Conservation (phyloP, 2,797 vertebrate species). For the Periophthalmus magnuspinnatus region DNA sequence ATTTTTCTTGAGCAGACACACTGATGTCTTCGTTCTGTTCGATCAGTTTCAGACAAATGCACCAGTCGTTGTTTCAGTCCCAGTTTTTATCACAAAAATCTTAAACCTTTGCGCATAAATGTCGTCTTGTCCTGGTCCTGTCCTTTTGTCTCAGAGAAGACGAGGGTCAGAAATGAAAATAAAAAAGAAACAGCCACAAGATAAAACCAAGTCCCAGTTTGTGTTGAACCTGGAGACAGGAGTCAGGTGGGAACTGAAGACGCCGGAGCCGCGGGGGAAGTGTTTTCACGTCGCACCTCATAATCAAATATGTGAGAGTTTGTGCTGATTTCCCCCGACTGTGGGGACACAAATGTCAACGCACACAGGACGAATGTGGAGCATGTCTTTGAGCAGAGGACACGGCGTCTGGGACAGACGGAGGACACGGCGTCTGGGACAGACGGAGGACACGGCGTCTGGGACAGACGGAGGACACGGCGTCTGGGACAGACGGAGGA, state of each 20-base stretch:
- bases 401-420: conserved; percentile 49
- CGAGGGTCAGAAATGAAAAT: conserved; percentile 50
- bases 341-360: background rate
- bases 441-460: no score
- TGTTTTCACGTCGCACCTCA: conserved; percentile 38
- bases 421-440: no score
- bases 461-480: no score
- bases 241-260: conserved; percentile 53
- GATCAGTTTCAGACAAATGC: no score
- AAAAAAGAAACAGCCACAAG: conserved; percentile 51
- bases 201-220: conserved; percentile 54
- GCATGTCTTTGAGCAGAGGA: conserved; percentile 67
- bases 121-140: conserved; percentile 39
- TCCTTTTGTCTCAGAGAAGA: conserved; percentile 38
- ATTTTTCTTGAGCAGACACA: no score
- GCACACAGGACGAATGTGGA: conserved; percentile 59
- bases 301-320: conserved; percentile 2
- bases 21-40: no score
- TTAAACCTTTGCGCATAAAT: conserved; percentile 43
- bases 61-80: background rate
- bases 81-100: conserved; percentile 3
- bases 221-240: conserved; percentile 35
- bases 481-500: no score
- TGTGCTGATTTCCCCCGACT: background rate
- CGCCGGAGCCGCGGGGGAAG: conserved; percentile 50